Evolutionary conservation across 2,113 vertebrate genomes (phyloP).

Genomic region (Channa argus): DNA sequence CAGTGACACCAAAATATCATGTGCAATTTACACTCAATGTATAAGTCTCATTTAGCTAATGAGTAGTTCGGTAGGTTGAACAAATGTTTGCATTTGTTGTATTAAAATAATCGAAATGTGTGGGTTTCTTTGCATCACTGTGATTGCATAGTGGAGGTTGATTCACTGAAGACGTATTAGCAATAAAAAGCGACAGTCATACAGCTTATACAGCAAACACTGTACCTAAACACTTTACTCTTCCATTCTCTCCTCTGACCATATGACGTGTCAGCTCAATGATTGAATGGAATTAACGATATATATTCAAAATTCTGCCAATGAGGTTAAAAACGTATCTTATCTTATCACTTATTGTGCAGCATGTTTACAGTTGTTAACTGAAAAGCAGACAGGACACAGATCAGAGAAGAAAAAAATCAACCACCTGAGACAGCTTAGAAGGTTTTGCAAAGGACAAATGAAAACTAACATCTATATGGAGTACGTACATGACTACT

Average conservation of each 20-base stretch:
- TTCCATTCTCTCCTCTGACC: background rate
- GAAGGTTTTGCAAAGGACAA: constrained; percentile 17
- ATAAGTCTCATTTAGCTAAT: constrained; percentile 50
- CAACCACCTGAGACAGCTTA: background rate
- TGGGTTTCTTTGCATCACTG: background rate
- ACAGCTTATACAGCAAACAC: background rate
- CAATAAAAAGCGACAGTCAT: background rate
- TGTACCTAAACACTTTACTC: background rate
- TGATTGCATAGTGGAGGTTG: background rate
- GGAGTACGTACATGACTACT: constrained; percentile 1
- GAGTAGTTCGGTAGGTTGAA: background rate
- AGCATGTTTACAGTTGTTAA: constrained; percentile 10
- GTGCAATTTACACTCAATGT: constrained; percentile 21
- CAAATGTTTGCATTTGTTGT: constrained; percentile 24
- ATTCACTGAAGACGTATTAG: background rate
- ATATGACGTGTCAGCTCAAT: background rate
- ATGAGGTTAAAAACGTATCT: background rate
- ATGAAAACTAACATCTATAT: background rate
- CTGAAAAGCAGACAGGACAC: background rate
- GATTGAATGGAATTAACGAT: no score
- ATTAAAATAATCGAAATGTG: constrained; percentile 22
- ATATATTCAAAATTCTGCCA: background rate
- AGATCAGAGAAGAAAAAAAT: background rate
- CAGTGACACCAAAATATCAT: constrained; percentile 24
- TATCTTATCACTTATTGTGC: no score